A percentile compares a stretch with the other conserved stretches of the same genome.
phyloP scores from a whole-genome alignment of 2,888 invertebrate genomes.

The Hydroisotoma schaefferi region DNA sequence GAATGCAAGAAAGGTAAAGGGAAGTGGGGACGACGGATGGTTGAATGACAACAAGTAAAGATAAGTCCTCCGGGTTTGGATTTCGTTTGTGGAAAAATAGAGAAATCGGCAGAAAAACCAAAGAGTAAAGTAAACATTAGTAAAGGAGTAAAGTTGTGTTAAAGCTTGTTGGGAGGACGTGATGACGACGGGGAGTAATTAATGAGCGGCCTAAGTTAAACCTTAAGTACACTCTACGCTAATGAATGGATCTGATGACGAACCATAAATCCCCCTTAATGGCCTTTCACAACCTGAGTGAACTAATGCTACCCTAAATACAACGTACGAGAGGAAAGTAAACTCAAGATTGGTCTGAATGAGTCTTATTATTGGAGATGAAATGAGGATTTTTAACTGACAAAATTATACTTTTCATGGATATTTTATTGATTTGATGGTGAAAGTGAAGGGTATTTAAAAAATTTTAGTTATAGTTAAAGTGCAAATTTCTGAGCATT shows the following conservation, averaged over 20 bases:
- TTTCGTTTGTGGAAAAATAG: neutral
- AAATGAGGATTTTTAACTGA: too few relatives aligned
- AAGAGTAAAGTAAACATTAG: too few relatives aligned
- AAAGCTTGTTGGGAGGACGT: neutral
- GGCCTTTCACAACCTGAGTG: conserved; percentile 16
- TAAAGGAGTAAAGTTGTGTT: neutral
- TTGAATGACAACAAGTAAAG: neutral
- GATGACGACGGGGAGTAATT: conserved; percentile 24
- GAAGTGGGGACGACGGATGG: conserved; percentile 5
- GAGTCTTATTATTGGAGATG: too few relatives aligned
- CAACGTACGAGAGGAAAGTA: too few relatives aligned
- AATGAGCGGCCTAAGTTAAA: conserved; percentile 24
- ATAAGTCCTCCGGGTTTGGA: neutral
- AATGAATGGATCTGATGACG: conserved; percentile 44
- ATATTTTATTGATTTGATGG: too few relatives aligned
- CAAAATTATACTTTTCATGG: too few relatives aligned
- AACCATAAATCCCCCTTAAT: conserved; percentile 42
- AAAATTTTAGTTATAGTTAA: too few relatives aligned
- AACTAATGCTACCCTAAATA: too few relatives aligned
- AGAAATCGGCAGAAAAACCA: neutral
- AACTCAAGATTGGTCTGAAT: too few relatives aligned
- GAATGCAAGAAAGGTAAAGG: too few relatives aligned
- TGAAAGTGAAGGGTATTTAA: too few relatives aligned
- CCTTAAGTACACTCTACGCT: conserved; percentile 23
- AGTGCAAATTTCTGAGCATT: too few relatives aligned